Evolutionary conservation across 2,888 invertebrate genomes (phyloP).

Genomic region (Syritta pipiens): DNA sequence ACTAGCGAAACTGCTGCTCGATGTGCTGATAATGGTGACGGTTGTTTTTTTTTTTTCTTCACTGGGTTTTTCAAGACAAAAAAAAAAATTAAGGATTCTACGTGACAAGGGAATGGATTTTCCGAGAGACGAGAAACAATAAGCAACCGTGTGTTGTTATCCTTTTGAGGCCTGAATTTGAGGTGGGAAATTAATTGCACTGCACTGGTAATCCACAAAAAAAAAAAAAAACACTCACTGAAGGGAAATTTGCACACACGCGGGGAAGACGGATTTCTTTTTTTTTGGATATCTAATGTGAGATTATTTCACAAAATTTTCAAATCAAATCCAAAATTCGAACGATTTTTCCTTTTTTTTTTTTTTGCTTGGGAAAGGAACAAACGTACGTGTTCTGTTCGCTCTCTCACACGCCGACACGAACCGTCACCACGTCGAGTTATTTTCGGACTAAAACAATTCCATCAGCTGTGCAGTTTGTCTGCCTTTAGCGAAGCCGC

Average conservation of each 20-base stretch:
- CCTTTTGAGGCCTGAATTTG: conserved; percentile 16
- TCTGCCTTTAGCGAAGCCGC: conserved; percentile 12
- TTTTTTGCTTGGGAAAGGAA: conserved; percentile 42
- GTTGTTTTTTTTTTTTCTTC: conserved; percentile 40
- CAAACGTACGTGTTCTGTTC: conserved; percentile 48
- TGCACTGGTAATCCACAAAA: conserved; percentile 66
- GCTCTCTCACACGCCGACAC: conserved; percentile 21
- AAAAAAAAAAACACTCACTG: not conserved
- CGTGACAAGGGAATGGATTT: conserved; percentile 36
- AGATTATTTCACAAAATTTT: no score
- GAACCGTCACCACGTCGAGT: conserved; percentile 63
- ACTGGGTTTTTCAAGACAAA: conserved; percentile 15
- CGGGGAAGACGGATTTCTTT: not conserved
- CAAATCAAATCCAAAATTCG: not conserved
- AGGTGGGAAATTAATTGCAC: conserved; percentile 42
- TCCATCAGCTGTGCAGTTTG: conserved; percentile 61
- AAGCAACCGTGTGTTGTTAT: conserved; percentile 2
- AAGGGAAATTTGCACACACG: conserved; percentile 7
- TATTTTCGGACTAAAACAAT: conserved; percentile 68
- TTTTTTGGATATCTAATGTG: no score
- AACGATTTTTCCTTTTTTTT: conserved; percentile 56
- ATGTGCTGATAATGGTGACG: conserved; percentile 66
- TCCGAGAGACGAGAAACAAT: not conserved
- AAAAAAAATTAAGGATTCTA: conserved; percentile 1
- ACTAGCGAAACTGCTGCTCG: conserved; percentile 68